phyloP scores from a whole-genome alignment of 2,888 invertebrate species.

The Hemicrepidius hirtus region DNA sequence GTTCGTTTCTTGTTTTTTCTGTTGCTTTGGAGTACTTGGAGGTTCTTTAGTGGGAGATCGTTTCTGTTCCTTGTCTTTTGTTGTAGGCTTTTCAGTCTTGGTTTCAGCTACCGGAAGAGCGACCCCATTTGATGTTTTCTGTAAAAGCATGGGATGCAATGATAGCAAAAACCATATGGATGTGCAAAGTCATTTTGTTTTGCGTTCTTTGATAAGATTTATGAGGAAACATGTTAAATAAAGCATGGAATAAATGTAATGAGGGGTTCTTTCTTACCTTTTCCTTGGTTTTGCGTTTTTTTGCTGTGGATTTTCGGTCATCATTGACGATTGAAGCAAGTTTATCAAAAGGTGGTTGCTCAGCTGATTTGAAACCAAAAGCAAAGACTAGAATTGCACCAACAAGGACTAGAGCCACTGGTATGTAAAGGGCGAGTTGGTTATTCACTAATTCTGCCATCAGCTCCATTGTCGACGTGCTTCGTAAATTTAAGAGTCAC shows the following conservation, averaged over 20 bases:
- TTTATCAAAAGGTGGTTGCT: slow-evolving; percentile 88
- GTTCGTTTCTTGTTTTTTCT: slow-evolving; percentile 64
- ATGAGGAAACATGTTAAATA: neutral
- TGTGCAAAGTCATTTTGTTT: slow-evolving; percentile 16
- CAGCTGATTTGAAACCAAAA: slow-evolving; percentile 86
- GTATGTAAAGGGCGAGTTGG: slow-evolving; percentile 75
- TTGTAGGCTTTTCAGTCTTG: slow-evolving; percentile 75
- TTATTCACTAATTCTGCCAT: slow-evolving; percentile 76
- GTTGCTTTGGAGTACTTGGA: slow-evolving; percentile 68
- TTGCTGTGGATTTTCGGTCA: slow-evolving; percentile 80
- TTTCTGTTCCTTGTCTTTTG: slow-evolving; percentile 73
- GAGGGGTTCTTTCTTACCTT: slow-evolving; percentile 73
- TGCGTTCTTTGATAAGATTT: neutral
- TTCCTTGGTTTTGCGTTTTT: slow-evolving; percentile 83
- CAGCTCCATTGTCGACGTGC: slow-evolving; percentile 74
- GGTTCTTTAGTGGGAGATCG: slow-evolving; percentile 74
- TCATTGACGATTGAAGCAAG: slow-evolving; percentile 76
- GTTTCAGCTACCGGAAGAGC: slow-evolving; percentile 75
- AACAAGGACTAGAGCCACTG: slow-evolving; percentile 79
- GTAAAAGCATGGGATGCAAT: slow-evolving; percentile 51
- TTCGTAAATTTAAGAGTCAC: slow-evolving; percentile 38
- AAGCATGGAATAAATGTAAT: neutral
- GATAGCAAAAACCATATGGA: slow-evolving; percentile 32
- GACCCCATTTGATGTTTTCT: slow-evolving; percentile 80
- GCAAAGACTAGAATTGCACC: slow-evolving; percentile 84